Base-by-base conservation (phyloP, 2,797 vertebrate species). In the Champsocephalus esox region DNA sequence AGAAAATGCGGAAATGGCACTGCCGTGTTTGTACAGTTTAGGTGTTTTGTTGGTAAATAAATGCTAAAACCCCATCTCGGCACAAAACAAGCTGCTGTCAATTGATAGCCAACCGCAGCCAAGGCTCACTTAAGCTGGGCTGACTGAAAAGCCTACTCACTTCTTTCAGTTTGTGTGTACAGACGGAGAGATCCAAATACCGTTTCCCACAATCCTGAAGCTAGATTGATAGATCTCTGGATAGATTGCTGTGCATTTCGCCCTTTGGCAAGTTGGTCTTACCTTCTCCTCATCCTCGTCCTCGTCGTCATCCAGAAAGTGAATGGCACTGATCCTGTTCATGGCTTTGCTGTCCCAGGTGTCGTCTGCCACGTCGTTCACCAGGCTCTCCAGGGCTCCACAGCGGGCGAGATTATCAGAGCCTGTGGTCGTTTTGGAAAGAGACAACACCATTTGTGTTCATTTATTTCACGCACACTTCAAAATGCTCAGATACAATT, bases 311-410 rank as follows among this genome's bases (percentile, higher is more conserved):
- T 98, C 97, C 74, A 97, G 74, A 91, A 99, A 99, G 66, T 97
- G 97, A 91, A 99, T 99, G 82, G 97, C 96, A 64, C 98, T 99
- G 92, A 96, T 96, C 92, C 98, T 93, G 86, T 98, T 96, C 57
- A 93, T 80, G 7, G 96, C 94, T 51, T 91, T 93, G 85, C 95
- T 93, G 24, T 97, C 97, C 98, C 98, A 99, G 0, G 96, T 93
- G 86, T 98, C 97, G 1, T 99, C 97, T 3, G 94, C 93, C 92
- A 95, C 89, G n/a, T 96, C 96, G 7, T 93, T 96, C 71, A 99
- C 97, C 80, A 99, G 87, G 86, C 94, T 98, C 91, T 99, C 97
- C 89, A 99, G 80, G 0, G 95, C 98, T n/a, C 96, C 96, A 12
- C 95, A 99, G 79, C 98, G 96, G 12, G 97, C 94, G 16, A 99